phyloP scores from a whole-genome alignment of 2,888 invertebrate species.

The Sminthurinus aureus region DNA sequence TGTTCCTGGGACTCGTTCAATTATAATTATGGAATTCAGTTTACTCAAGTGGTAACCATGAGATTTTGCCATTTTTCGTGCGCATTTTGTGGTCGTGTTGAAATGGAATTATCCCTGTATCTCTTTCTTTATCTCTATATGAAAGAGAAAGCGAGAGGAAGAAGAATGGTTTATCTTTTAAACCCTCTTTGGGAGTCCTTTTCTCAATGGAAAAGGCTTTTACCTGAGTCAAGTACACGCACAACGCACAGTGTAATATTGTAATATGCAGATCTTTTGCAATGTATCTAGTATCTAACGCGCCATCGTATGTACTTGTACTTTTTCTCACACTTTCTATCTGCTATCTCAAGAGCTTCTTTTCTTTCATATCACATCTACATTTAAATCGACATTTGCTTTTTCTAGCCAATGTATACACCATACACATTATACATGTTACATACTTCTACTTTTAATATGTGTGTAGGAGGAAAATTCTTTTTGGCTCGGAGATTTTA shows the following conservation, averaged over 20 bases:
- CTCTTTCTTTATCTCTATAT: not conserved
- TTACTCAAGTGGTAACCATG: no score
- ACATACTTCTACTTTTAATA: no score
- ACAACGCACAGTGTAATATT: no score
- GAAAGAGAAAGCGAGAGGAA: not conserved
- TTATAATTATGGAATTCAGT: no score
- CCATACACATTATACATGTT: no score
- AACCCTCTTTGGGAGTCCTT: not conserved
- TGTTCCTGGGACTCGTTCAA: no score
- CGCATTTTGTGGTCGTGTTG: no score
- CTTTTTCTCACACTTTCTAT: not conserved
- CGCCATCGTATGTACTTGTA: not conserved
- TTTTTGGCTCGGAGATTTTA: not conserved
- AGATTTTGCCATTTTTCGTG: no score
- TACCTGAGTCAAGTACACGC: constrained; percentile 21
- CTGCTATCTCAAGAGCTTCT: not conserved
- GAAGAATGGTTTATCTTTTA: constrained; percentile 23
- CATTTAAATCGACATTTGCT: not conserved
- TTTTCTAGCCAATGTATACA: not conserved
- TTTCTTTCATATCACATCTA: not conserved
- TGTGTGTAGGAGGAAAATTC: no score
- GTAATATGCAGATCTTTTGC: no score
- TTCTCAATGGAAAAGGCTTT: constrained; percentile 31
- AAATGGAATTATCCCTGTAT: no score
- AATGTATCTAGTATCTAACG: no score